Conservation (phyloP, 2,888 invertebrate genomes). For the Apodemia hepburni region DNA sequence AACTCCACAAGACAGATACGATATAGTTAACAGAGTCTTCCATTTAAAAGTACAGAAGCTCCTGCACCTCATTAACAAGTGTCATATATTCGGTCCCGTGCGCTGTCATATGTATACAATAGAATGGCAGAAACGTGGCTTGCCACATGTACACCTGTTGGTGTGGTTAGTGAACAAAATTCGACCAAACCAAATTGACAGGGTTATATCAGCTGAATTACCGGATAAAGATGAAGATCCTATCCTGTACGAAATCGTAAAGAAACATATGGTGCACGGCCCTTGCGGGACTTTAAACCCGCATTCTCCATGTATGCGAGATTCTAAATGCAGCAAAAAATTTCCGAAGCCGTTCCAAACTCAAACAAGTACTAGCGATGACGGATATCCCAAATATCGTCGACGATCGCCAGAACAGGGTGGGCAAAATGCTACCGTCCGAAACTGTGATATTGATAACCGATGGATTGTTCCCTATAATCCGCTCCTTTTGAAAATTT, state of each 20-base stretch:
- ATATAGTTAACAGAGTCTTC: slow-evolving; percentile 32
- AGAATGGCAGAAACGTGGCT: slow-evolving; percentile 34
- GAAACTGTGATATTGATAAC: slow-evolving; percentile 32
- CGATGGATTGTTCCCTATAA: slow-evolving; percentile 33
- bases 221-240: slow-evolving; percentile 32
- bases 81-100: slow-evolving; percentile 28
- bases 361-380: slow-evolving; percentile 32
- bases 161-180: slow-evolving; percentile 34
- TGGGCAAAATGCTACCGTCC: slow-evolving; percentile 26
- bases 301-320: slow-evolving; percentile 33
- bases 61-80: slow-evolving; percentile 29
- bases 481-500: slow-evolving; percentile 29
- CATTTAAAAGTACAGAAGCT: slow-evolving; percentile 31
- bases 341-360: slow-evolving; percentile 31
- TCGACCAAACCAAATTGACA: slow-evolving; percentile 33
- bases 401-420: slow-evolving; percentile 32
- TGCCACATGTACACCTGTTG: slow-evolving; percentile 32
- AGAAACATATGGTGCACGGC: slow-evolving; percentile 33
- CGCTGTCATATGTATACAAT: slow-evolving; percentile 30
- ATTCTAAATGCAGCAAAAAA: slow-evolving; percentile 32
- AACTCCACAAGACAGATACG: slow-evolving; percentile 30
- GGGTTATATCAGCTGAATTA: slow-evolving; percentile 33
- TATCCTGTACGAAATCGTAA: slow-evolving; percentile 31
- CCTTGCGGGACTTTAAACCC: slow-evolving; percentile 31
- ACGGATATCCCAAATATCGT: slow-evolving; percentile 35